Conservation (phyloP, 1,140 invertebrate genomes). For the Chironomus striatipennis region DNA sequence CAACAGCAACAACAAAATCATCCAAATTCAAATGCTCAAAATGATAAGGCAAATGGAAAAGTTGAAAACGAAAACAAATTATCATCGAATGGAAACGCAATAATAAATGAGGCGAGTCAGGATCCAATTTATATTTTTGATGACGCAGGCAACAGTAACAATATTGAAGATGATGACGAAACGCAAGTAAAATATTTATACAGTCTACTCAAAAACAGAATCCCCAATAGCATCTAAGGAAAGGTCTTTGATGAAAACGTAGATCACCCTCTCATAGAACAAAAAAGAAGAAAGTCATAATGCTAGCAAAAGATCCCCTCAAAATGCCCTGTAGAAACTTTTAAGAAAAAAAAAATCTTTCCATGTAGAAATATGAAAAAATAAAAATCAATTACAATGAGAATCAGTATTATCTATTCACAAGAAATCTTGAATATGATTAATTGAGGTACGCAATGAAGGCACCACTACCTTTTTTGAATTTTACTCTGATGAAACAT, state of each 20-base stretch:
- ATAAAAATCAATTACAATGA: not conserved
- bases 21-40: not conserved
- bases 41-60: not conserved
- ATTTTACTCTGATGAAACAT: too few relatives aligned
- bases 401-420: not conserved
- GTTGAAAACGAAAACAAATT: not conserved
- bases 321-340: not conserved
- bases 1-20: not conserved
- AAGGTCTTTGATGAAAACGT: not conserved
- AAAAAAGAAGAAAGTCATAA: not conserved
- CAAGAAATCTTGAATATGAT: too few relatives aligned
- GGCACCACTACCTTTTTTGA: too few relatives aligned
- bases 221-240: not conserved
- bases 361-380: slow-evolving; percentile 3
- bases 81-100: not conserved
- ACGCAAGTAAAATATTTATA: slow-evolving; percentile 17
- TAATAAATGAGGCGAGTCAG: not conserved
- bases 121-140: not conserved
- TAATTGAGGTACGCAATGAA: too few relatives aligned
- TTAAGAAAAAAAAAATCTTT: not conserved
- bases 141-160: not conserved
- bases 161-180: slow-evolving; percentile 16
- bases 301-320: not conserved
- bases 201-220: slow-evolving; percentile 24
- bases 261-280: not conserved